phyloP scores from a whole-genome alignment of 2,888 invertebrate species.

The Eumerus sabulonum region DNA sequence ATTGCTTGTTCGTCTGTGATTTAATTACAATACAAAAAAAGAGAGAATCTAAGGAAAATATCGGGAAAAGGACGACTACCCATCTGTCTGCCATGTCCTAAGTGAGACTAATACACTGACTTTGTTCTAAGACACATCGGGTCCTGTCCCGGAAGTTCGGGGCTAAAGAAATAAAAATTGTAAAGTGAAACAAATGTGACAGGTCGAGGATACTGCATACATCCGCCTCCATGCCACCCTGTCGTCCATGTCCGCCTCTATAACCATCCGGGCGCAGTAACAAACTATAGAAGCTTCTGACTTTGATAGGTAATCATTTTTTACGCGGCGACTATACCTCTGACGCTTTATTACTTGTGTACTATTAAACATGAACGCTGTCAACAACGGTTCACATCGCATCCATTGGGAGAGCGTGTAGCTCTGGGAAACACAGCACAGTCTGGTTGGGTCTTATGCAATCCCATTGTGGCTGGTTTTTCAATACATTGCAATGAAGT shows the following conservation, averaged over 20 bases:
- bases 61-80: not conserved
- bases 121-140: slow-evolving; percentile 24
- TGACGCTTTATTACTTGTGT: slow-evolving; percentile 68
- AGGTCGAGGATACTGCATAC: slow-evolving; percentile 53
- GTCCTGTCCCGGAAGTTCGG: slow-evolving; percentile 7
- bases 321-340: slow-evolving; percentile 62
- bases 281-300: slow-evolving; percentile 64
- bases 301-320: slow-evolving; percentile 69
- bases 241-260: too few relatives aligned
- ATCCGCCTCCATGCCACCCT: too few relatives aligned
- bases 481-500: slow-evolving; percentile 36
- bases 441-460: slow-evolving; percentile 8
- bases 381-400: slow-evolving; percentile 67
- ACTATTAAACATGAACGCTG: slow-evolving; percentile 69
- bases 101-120: slow-evolving; percentile 55
- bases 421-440: too few relatives aligned
- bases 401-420: slow-evolving; percentile 32
- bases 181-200: slow-evolving; percentile 68
- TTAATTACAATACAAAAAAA: slow-evolving; percentile 43
- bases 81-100: slow-evolving; percentile 27
- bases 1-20: not conserved
- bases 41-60: slow-evolving; percentile 1
- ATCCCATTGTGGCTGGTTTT: slow-evolving; percentile 55
- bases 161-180: slow-evolving; percentile 51
- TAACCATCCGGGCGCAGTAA: slow-evolving; percentile 27